A percentile compares a stretch with the other conserved stretches of the same genome.
Evolutionary conservation across 2,113 vertebrate species (phyloP).

Genomic region (Osmerus eperlanus): DNA sequence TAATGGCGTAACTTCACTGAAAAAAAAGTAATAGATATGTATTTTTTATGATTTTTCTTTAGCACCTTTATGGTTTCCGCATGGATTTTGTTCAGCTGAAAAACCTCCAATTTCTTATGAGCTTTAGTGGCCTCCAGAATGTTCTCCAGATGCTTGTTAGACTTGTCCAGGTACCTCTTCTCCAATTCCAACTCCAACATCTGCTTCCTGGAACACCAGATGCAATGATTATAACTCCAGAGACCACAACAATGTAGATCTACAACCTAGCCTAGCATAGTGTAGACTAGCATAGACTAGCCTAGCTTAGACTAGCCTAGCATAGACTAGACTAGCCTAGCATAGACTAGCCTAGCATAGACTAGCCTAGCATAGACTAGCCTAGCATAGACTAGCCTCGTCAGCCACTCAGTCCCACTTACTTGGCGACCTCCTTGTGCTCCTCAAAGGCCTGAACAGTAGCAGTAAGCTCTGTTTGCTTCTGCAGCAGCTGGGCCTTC

Average conservation of each 20-base stretch:
- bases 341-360: no score
- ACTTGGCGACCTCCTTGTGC: conserved; percentile 90
- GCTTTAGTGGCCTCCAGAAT: conserved; percentile 91
- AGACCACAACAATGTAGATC: no score
- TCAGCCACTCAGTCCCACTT: conserved; percentile 39
- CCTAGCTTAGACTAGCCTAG: no score
- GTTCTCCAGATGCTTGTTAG: conserved; percentile 89
- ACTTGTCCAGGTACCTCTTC: conserved; percentile 86
- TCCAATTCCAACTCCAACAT: conserved; percentile 86
- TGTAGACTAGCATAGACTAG: no score
- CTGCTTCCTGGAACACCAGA: conserved; percentile 78
- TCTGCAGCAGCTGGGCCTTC: conserved; percentile 82
- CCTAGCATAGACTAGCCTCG: no score
- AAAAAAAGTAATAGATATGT: neutral
- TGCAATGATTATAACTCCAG: neutral
- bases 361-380: no score
- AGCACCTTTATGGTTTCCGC: conserved; percentile 89
- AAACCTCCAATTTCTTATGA: conserved; percentile 84
- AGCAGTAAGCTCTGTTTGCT: conserved; percentile 80
- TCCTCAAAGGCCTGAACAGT: conserved; percentile 88
- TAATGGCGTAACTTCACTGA: neutral
- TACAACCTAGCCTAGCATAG: no score
- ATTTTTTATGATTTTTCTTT: neutral
- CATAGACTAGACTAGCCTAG: no score
- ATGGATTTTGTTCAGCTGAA: conserved; percentile 87